Percentiles rank a stretch among this genome's conserved stretches.
Evolutionary conservation across 2,888 invertebrate genomes (phyloP).

Genomic region (Dysmachus trigonus): DNA sequence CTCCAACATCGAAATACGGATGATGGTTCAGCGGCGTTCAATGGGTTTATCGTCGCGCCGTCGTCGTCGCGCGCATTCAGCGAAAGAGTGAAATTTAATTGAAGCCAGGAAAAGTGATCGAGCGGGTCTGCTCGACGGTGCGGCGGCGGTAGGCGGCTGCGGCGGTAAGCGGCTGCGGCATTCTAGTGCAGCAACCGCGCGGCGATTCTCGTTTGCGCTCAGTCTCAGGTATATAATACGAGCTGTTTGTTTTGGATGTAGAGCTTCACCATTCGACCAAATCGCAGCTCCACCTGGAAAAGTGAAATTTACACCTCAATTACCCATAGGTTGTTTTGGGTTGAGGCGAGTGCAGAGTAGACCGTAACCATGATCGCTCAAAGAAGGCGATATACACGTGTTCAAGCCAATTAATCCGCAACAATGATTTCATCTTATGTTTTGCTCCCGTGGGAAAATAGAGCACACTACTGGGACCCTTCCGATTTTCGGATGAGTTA

Average conservation of each 20-base stretch:
- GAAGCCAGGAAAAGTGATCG: neutral
- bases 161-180: neutral
- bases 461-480: neutral
- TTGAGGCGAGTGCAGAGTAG: neutral
- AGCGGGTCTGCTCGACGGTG: neutral
- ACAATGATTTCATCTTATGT: neutral
- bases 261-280: neutral
- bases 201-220: neutral
- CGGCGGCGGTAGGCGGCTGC: too few relatives aligned
- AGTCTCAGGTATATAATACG: neutral
- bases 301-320: neutral
- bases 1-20: neutral
- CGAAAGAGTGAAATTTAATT: neutral
- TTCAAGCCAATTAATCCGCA: neutral
- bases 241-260: neutral
- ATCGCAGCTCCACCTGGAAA: neutral
- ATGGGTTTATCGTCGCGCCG: neutral
- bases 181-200: neutral
- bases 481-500: neutral
- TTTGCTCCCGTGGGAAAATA: neutral
- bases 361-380: neutral
- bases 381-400: neutral
- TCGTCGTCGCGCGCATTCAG: neutral
- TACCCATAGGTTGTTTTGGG: neutral
- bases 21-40: neutral